Evolutionary conservation across 1,140 invertebrate species (phyloP), one percentile per base, ranked within the genome.

Genomic region (Sitodiplosis mosellana): DNA sequence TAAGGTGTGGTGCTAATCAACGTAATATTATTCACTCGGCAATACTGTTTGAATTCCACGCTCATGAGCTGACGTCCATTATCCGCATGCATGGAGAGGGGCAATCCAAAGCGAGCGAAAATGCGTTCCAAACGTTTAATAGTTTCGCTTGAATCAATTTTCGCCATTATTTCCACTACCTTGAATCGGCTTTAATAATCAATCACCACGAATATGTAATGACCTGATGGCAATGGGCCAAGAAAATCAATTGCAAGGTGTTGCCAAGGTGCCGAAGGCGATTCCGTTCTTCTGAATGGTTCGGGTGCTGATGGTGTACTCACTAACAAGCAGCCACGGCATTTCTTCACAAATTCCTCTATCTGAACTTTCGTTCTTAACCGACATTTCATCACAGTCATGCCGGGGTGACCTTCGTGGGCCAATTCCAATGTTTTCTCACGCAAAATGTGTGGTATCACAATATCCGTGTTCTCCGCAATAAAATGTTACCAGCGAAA

Each of bases 351-450:
- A 33, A 48, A 49, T 14, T 54, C 48, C 53, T 67, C 58, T 6
- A 55, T 54, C 33, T 57, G 46, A 10, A 66, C 58, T 51, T 65
- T 66, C 43, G 53, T 47, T 41, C 60, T 36, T 40, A 63, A 43
- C 14, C 55, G 48, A 33, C 51, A 40, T 46, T 64, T 66, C 49
- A 59, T 65, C 45, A 49, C 44, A n/a, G 51, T 51, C 3, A 58
- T 56, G 6, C 61, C 59, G 11, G 53, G 50, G 45, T 64, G 61
- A 17, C 54, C 56, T 51, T 61, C 59, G 51, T 61, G 63, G 4
- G 56, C 57, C 19, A 55, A 38, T 37, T 58, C 44, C 40, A 64
- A 38, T 8, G 51, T 45, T 46, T 40, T 37, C n/a, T n/a, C n/a
- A n/a, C n/a, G n/a, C n/a, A n/a, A n/a, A n/a, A n/a, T n/a, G n/a